Evolutionary conservation across 2,797 vertebrate species (phyloP), one percentile per base, ranked within the genome.

Genomic region (Lates japonicus): DNA sequence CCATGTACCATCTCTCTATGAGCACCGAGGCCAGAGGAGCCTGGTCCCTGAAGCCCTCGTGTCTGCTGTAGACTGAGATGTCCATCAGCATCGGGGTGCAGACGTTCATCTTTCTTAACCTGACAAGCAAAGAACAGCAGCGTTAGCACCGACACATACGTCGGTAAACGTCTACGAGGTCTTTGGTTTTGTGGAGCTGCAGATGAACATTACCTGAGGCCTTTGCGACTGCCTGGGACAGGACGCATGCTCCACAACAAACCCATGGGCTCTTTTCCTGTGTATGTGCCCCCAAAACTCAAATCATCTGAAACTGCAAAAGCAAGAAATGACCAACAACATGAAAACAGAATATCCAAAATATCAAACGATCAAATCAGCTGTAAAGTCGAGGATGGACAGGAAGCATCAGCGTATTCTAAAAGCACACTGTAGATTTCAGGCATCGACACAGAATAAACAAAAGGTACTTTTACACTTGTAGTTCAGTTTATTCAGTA

Each of bases 201-300:
- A 44, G 46, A 42, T 6, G 1, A 29, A 35, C 0, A 0, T 78
- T 70, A 95, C 94, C 94, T 88, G 70, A 92, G 90, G 63, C 87
- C 91, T 25, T 19, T 7, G 6, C 83, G 83, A 72, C 93, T 93
- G 19, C 94, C 93, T 0, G 88, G 90, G 16, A 92, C 77, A 0
- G 94, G 92, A 0, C 74, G 73, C 90, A 93, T 86, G 31, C 93
- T 94, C 93, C 93, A 94, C 78, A 95, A 35, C 87, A 94, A 83
- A 57, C 93, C 94, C 93, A 94, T 95, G 20, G 80, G 65, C 58
- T 94, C 91, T 25, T 29, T 81, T 6, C 94, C 94, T 0, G 57
- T 44, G 73, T 93, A 95, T 0, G 93, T 92, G 16, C 93, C 94
- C 48, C 93, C 94, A 2, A 92, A n/a, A 71, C 92, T 93, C 8